Percentiles rank a stretch among this genome's conserved stretches.
phyloP scores from a whole-genome alignment of 1,140 invertebrate genomes.

The Muscidifurax raptorellus region DNA sequence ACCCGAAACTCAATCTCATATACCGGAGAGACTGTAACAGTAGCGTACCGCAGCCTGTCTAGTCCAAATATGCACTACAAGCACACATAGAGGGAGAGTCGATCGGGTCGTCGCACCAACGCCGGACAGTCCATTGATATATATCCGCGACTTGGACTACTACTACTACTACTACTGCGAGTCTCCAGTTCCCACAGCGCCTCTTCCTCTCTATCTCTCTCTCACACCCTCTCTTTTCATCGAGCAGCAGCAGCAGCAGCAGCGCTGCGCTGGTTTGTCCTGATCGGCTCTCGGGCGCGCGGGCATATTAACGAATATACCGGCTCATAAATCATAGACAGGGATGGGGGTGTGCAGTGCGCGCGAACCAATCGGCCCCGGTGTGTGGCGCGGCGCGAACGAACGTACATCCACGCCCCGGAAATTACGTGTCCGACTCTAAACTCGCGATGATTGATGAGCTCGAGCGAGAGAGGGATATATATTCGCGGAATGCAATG shows the following conservation, averaged over 20 bases:
- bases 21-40: neutral
- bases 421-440: slow-evolving; percentile 74
- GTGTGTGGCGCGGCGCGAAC: slow-evolving; percentile 55
- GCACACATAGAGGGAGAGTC: neutral
- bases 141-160: neutral
- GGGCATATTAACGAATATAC: slow-evolving; percentile 66
- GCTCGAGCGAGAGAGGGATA: slow-evolving; percentile 56
- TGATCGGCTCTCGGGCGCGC: slow-evolving; percentile 29
- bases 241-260: neutral
- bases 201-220: neutral
- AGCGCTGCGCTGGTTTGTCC: slow-evolving; percentile 24
- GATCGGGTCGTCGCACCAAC: neutral
- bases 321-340: slow-evolving; percentile 69
- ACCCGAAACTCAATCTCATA: neutral
- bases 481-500: slow-evolving; percentile 11
- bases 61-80: neutral
- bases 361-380: slow-evolving; percentile 60
- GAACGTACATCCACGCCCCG: slow-evolving; percentile 62
- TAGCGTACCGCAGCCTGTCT: no score
- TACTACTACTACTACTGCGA: no score
- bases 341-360: slow-evolving; percentile 56
- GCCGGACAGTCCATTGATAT: neutral
- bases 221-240: neutral
- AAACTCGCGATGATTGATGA: slow-evolving; percentile 73
- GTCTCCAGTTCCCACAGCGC: neutral